Evolutionary conservation across 2,797 vertebrate genomes (phyloP), one percentile per base, ranked within the genome.

Genomic region (Sebastiscus albofasciatus): DNA sequence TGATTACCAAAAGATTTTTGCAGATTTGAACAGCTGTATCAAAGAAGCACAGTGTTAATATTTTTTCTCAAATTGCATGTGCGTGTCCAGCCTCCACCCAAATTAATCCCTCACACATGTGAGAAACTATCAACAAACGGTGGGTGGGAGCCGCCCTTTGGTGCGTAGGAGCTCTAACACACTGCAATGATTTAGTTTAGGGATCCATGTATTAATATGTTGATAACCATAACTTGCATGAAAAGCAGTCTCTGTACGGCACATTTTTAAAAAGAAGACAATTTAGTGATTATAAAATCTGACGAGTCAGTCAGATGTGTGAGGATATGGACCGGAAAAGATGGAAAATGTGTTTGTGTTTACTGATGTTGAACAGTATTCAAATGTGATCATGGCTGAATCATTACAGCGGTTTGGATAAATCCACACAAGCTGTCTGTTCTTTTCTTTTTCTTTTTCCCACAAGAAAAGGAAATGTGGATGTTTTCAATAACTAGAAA

Each of bases 311-410:
- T 60, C 34, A 27, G 31, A 72, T 76, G 59, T 69, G 13, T 42
- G 27, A 71, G 33, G 18, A 76, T 46, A 33, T 59, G 39, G 36
- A 62, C 26, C 1, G 10, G 56, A 77, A 68, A 42, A 75, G 39
- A 75, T 62, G 22, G 31, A 59, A 81, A 82, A 89, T 56, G 27
- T 73, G 59, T 78, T 80, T 80, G 26, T 75, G 49, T 74, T 86
- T 82, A 69, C 36, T 42, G 27, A 34, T 31, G n/a, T 59, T 61
- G 31, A 84, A 81, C 33, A 31, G 26, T 55, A 16, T 67, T 77
- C 64, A 85, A 66, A 68, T 80, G 3, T 64, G 22, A 85, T 87
- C 72, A 75, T 29, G 22, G 65, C 39, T 52, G n/a, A 77, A 34
- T 72, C 60, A 70, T 60, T 59, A 54, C 18, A 59, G 46, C 3